phyloP scores from a whole-genome alignment of 2,888 invertebrate species.

The Chamaedrilus cognettii region DNA sequence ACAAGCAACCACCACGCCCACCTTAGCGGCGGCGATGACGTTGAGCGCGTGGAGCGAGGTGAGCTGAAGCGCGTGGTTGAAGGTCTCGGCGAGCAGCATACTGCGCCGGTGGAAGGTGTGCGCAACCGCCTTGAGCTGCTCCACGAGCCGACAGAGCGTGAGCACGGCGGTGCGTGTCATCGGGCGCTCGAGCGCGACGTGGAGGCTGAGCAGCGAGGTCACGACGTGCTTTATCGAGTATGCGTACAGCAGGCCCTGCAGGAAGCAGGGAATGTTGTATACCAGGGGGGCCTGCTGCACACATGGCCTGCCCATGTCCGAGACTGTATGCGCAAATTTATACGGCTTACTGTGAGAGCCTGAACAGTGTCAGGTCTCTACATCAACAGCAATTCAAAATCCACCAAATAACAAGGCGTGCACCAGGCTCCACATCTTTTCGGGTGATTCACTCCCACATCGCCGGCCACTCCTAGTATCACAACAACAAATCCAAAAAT shows the following conservation, averaged over 20 bases:
- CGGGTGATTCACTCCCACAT: too few species aligned
- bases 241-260: constrained; percentile 70
- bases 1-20: too few species aligned
- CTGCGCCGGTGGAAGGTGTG: constrained; percentile 72
- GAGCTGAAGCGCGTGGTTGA: constrained; percentile 79
- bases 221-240: constrained; percentile 68
- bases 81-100: constrained; percentile 72
- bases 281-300: too few species aligned
- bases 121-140: constrained; percentile 78
- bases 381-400: too few species aligned
- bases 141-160: constrained; percentile 77
- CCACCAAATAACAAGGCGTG: too few species aligned
- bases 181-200: constrained; percentile 72
- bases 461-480: too few species aligned
- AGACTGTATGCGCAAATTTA: too few species aligned
- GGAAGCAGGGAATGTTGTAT: neutral
- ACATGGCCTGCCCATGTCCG: too few species aligned
- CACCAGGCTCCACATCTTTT: too few species aligned
- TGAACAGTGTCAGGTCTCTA: too few species aligned
- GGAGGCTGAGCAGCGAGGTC: constrained; percentile 69
- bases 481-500: too few species aligned
- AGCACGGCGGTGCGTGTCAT: constrained; percentile 77
- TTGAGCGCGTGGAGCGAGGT: constrained; percentile 74
- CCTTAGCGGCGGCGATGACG: constrained; percentile 71
- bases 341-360: too few species aligned